A percentile compares a stretch with the other conserved stretches of the same genome.
phyloP scores from a whole-genome alignment of 2,888 invertebrate species.

The Netelia virgata region DNA sequence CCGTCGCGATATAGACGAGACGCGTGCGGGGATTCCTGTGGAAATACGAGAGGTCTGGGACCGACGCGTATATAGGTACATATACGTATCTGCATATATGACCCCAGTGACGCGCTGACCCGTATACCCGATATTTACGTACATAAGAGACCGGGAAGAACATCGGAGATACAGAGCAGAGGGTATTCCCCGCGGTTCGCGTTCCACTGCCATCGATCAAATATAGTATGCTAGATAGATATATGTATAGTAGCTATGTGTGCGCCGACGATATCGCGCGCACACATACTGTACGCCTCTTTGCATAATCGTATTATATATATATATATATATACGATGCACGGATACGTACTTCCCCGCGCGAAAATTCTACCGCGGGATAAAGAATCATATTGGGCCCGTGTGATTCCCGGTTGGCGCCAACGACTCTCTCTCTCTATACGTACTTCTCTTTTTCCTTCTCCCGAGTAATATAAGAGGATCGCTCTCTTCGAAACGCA shows the following conservation, averaged over 20 bases:
- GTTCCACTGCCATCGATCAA: no score
- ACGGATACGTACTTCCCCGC: not conserved
- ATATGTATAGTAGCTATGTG: no score
- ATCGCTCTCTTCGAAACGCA: not conserved
- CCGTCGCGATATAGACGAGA: not conserved
- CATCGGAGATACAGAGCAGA: no score
- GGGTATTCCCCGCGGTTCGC: no score
- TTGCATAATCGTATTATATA: not conserved
- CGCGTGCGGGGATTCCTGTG: not conserved
- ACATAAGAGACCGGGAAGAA: no score
- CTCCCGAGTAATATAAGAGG: conserved; percentile 30
- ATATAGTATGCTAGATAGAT: no score
- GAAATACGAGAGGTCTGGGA: not conserved
- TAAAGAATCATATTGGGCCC: not conserved
- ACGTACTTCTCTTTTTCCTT: conserved; percentile 5
- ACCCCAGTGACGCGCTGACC: not conserved
- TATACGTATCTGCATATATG: not conserved
- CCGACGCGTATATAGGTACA: not conserved
- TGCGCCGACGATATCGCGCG: no score
- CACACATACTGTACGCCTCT: no score
- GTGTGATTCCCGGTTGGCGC: not conserved
- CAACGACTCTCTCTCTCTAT: no score
- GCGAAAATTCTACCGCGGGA: not conserved
- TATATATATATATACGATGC: no score
- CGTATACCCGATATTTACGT: no score